Evolutionary conservation across 37 sponge, comb jelly and placozoan genomes (phyloP).

Genomic region (Oopsacas minuta): DNA sequence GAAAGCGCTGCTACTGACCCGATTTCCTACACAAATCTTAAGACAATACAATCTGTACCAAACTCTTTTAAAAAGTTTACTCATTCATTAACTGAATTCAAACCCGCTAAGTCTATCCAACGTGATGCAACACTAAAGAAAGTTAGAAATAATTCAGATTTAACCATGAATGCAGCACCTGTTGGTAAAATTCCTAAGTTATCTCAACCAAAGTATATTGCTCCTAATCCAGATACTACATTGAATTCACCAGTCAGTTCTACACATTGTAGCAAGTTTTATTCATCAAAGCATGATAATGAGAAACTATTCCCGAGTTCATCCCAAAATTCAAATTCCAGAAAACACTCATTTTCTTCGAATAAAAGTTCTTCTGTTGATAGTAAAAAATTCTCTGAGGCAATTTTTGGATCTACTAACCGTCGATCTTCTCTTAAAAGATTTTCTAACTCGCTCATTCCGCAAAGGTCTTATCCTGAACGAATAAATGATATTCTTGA

Average conservation of each 20-base stretch:
- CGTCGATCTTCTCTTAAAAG: neutral
- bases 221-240: neutral
- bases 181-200: neutral
- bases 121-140: neutral
- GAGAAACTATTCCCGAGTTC: neutral
- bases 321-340: neutral
- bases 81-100: neutral
- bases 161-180: neutral
- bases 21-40: neutral
- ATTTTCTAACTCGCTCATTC: neutral
- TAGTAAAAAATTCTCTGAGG: neutral
- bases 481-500: neutral
- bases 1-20: neutral
- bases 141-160: neutral
- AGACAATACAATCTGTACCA: neutral
- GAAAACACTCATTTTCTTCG: neutral
- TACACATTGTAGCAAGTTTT: neutral
- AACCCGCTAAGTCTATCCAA: neutral
- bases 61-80: neutral
- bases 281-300: neutral
- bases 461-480: neutral
- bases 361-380: neutral
- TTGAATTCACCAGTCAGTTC: neutral
- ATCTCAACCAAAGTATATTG: neutral
- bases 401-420: neutral